Percentiles rank a stretch among this genome's conserved stretches.
phyloP scores from a whole-genome alignment of 1,140 invertebrate genomes.

The Drosophila triauraria region DNA sequence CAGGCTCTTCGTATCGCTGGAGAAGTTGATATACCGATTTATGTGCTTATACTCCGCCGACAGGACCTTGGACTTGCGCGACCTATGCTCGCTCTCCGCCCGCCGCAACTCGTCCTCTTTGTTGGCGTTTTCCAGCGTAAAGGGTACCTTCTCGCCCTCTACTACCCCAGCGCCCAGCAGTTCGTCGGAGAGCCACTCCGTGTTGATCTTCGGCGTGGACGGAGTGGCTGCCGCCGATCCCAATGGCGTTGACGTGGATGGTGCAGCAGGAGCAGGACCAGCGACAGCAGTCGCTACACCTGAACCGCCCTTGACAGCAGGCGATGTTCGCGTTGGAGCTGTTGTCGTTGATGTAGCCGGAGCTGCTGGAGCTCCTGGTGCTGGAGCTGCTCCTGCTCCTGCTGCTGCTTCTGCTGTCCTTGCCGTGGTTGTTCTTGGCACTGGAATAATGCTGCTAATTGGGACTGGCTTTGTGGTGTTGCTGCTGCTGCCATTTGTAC shows the following conservation, averaged over 20 bases:
- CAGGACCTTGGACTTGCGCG: slow-evolving; percentile 78
- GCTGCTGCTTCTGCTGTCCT: slow-evolving; percentile 1
- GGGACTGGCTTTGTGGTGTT: slow-evolving; percentile 30
- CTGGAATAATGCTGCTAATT: slow-evolving; percentile 29
- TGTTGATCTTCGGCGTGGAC: slow-evolving; percentile 71
- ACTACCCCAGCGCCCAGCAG: slow-evolving; percentile 25
- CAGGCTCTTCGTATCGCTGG: slow-evolving; percentile 76
- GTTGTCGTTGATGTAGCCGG: background rate
- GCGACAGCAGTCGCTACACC: background rate
- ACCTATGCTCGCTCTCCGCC: slow-evolving; percentile 75
- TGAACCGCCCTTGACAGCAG: background rate
- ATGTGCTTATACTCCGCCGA: slow-evolving; percentile 81
- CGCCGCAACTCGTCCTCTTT: slow-evolving; percentile 76
- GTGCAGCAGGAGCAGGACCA: background rate
- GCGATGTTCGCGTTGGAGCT: slow-evolving; percentile 1
- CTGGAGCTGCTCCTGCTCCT: slow-evolving; percentile 4
- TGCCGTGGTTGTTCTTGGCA: slow-evolving; percentile 1
- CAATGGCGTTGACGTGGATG: slow-evolving; percentile 27
- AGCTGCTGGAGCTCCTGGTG: background rate
- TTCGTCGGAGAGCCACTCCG: slow-evolving; percentile 65
- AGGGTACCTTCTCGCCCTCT: slow-evolving; percentile 61
- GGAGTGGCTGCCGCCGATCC: slow-evolving; percentile 58
- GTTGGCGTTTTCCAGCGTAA: slow-evolving; percentile 80
- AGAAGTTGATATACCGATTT: slow-evolving; percentile 83
- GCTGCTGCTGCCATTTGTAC: slow-evolving; percentile 66